Evolutionary conservation across 64 coral and sea anemone species (phyloP).

Genomic region (Stichodactyla mertensii): DNA sequence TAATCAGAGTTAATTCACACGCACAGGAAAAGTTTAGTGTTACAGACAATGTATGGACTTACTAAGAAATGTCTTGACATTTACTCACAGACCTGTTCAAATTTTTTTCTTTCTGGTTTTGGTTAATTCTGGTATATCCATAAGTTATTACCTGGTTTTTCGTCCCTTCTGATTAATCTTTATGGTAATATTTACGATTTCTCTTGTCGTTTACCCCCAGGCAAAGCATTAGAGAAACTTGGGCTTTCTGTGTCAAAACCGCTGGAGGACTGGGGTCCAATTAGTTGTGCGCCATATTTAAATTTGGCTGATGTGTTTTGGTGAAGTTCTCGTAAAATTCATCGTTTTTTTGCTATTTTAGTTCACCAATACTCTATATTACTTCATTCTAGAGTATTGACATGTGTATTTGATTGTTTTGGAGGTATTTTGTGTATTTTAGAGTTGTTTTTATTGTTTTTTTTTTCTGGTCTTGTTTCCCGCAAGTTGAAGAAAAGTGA

Average conservation of each 20-base stretch:
- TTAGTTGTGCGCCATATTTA: constrained; percentile 15
- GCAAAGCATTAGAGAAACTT: neutral
- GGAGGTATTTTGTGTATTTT: neutral
- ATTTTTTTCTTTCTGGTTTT: too few relatives aligned
- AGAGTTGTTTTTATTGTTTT: neutral
- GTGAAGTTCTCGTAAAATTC: neutral
- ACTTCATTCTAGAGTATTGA: neutral
- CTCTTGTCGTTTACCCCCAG: too few relatives aligned
- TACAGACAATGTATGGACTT: too few relatives aligned
- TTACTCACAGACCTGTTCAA: too few relatives aligned
- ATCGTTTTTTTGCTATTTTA: neutral
- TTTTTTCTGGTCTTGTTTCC: neutral
- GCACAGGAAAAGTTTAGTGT: too few relatives aligned
- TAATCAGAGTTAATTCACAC: too few relatives aligned
- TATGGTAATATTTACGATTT: too few relatives aligned
- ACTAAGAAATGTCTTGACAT: too few relatives aligned
- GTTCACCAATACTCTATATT: neutral
- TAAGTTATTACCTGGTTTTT: too few relatives aligned
- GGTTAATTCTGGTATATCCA: too few relatives aligned
- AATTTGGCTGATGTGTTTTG: neutral
- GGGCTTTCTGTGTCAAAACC: neutral
- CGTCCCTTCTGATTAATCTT: too few relatives aligned
- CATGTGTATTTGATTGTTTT: neutral
- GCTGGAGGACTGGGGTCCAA: neutral
- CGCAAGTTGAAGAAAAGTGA: neutral